Base-by-base conservation (phyloP, 2,888 invertebrate species). In the Criorhina ranunculi region DNA sequence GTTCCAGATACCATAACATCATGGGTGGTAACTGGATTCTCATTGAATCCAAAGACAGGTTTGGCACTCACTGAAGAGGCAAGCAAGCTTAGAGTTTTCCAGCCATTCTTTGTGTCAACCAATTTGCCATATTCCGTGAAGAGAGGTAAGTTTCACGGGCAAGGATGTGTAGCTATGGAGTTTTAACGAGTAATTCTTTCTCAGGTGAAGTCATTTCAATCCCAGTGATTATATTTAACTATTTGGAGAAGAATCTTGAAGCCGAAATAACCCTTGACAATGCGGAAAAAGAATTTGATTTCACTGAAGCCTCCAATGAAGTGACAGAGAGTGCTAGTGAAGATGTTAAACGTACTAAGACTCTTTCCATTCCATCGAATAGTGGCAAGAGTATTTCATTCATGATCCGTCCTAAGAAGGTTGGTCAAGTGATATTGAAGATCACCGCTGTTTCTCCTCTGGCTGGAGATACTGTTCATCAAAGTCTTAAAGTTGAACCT, bases 91-190 rank as follows among this genome's bases (percentile, higher is more conserved):
- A 94, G 94, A 90, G 96, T 96, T 0, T 96, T 96, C 91, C 95
- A 96, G 88, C 95, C 96, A 0, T 97, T 99, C 91, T 96, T 97
- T 87, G 94, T 98, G 37, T 95, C 95, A 2, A 93, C 98, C 17
- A 97, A 98, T 90, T 92, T 99, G 46, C 99, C 99, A 0, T 96
- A 97, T 88, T 95, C 96, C 0, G 95, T 99, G 5, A 96, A 97
- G 88, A 94, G 96, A 79, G 98, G 98, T 67, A 98, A 98, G 93
- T 94, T 5, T 37, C 2, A 24, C 4, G 4, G 8, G 24, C 11
- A 42, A 24, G 0, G 9, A 49, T 40, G 4, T 17, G 9, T 15
- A 9, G 4, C n/a, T n/a, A 1, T 17, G 42, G 3, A n/a, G 3
- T 11, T 9, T 4, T 40, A 35, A 53, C 11, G 7, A 0, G 17